phyloP scores from a whole-genome alignment of 2,797 vertebrate genomes.

The Benthosema pterotum region DNA sequence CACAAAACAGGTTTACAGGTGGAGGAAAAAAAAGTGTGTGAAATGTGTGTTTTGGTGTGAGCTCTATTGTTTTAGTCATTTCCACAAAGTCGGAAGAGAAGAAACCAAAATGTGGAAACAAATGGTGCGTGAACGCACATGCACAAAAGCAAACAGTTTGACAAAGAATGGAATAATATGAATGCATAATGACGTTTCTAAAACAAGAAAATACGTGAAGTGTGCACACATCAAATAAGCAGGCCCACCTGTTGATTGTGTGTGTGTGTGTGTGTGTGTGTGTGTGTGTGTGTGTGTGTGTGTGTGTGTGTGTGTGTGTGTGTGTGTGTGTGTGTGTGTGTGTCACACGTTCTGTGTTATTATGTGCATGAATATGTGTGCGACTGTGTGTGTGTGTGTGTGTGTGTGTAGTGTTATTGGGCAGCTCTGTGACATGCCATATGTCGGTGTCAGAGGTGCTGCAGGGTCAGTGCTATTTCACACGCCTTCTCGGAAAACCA shows the following conservation, averaged over 20 bases:
- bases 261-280: not conserved
- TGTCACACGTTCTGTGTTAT: not conserved
- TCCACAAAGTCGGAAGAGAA: too few species aligned
- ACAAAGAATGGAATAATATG: too few species aligned
- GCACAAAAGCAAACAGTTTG: too few species aligned
- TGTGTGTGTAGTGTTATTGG: constrained; percentile 58
- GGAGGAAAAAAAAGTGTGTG: too few species aligned
- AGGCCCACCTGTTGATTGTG: constrained; percentile 52
- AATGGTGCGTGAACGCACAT: too few species aligned
- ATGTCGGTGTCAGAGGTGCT: constrained; percentile 68
- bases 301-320: too few species aligned
- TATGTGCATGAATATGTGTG: not conserved
- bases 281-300: too few species aligned
- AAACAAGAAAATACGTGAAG: not conserved
- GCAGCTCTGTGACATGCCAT: constrained; percentile 75
- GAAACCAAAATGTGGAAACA: too few species aligned
- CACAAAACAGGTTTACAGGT: too few species aligned
- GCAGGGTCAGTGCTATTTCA: constrained; percentile 75
- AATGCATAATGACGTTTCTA: not conserved
- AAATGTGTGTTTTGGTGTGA: too few species aligned
- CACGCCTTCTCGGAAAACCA: constrained; percentile 72
- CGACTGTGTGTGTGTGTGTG: constrained; percentile 18
- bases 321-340: constrained; percentile 14
- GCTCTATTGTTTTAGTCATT: too few species aligned
- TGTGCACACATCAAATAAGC: constrained; percentile 16